A percentile compares a stretch with the other conserved stretches of the same genome.
These are phyloP conservation scores for Eulemur macaco DNA, from an alignment of 2,113 vertebrate genomes.

Conservation along the genomic window DNA sequence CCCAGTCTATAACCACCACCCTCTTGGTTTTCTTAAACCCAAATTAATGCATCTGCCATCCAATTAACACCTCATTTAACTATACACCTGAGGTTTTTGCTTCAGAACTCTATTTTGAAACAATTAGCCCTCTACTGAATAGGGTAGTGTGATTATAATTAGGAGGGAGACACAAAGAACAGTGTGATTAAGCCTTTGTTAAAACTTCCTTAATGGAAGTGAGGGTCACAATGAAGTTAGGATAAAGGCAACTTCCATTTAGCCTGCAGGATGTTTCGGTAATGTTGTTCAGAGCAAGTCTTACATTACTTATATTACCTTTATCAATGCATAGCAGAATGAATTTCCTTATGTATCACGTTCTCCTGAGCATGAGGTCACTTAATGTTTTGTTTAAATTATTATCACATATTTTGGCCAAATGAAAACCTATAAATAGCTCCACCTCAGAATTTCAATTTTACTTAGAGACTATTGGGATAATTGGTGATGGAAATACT, in stretches of 20 bases:
- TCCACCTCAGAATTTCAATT: not conserved
- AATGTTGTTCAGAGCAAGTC: not conserved
- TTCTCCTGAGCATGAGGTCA: not conserved
- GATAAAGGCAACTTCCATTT: not conserved
- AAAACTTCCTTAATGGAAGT: conserved; percentile 5
- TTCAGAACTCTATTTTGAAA: conserved; percentile 61
- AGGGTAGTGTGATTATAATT: conserved; percentile 54
- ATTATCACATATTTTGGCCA: not conserved
- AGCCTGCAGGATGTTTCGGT: not conserved
- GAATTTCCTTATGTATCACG: not conserved
- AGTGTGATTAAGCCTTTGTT: not conserved
- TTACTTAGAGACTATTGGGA: not conserved
- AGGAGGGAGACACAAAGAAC: conserved; percentile 42
- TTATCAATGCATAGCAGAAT: not conserved
- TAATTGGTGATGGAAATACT: not conserved
- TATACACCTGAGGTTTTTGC: conserved; percentile 60
- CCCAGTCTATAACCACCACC: not conserved
- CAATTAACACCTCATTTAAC: conserved; percentile 71
- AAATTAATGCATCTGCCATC: conserved; percentile 32
- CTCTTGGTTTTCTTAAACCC: not conserved
- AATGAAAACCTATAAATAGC: not conserved
- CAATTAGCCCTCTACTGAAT: conserved; percentile 60
- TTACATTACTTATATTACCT: not conserved
- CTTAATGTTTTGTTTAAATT: not conserved
- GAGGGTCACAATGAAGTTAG: not conserved